Base-by-base conservation (phyloP, 2,113 vertebrate species). In the Nothocercus nigrocapillus region DNA sequence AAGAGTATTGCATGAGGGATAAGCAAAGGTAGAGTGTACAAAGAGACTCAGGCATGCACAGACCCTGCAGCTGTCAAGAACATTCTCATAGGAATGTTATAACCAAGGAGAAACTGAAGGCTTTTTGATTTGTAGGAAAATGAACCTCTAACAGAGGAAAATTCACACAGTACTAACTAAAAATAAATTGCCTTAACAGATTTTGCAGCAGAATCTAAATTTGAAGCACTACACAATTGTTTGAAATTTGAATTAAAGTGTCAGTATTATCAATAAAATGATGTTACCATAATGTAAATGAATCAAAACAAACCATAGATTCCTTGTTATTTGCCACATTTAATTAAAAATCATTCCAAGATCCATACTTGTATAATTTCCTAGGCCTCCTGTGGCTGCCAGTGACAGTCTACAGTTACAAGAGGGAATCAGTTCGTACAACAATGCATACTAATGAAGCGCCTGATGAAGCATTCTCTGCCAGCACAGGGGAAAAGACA, bases 371-470 rank as follows among this genome's bases (percentile, higher is more conserved):
- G n/a, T 47, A 93, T 85, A 87, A 95, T 88, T 93, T 93, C 72
- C 40, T 78, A 80, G 77, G 74, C 25, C n/a, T 95, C 72, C 59
- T 73, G 34, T 94, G 83, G 63, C 67, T 93, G 34, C 45, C 88
- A 95, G 62, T 94, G 87, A 86, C 92, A 85, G 87, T 88, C 90
- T 76, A 72, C 22, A 64, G 85, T 66, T 56, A 77, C 84, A 47
- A 44, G 3, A 81, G 82, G 93, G 86, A 96, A 95, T 75, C 86
- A 59, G 75, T 95, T 91, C 80, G 49, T 72, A 68, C 64, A 95
- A 92, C 62, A 92, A 56, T 49, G 86, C 90, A 96, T 96, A 83
- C 81, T 95, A 97, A 98, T 83, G 67, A 97, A 94, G 83, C 19
- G 54, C 77, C 62, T 82, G 58, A 95, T 85, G 70, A 49, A 87